Base-by-base conservation (phyloP, 2,113 vertebrate genomes). In the Rhinoderma darwinii region DNA sequence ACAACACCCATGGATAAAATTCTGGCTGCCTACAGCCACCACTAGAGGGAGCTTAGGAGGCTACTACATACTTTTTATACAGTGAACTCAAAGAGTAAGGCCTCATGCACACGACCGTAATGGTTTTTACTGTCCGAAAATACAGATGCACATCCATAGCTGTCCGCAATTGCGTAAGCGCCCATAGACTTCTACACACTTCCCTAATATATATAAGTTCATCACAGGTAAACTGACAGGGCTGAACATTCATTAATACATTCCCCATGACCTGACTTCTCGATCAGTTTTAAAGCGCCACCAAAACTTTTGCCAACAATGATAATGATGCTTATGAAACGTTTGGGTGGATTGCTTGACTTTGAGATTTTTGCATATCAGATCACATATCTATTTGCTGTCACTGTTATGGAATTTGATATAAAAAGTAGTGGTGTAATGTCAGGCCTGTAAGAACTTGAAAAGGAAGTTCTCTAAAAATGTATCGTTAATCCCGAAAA, bases 381-480 rank as follows among this genome's bases (percentile, higher is more conserved):
- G 8, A 59, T 59, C 35, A 27, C 44, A 20, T 50, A 77, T 51
- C 73, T 32, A 54, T 56, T 81, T 43, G 54, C 56, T 43, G 78
- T 78, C 47, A 78, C 75, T 0, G 47, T 18, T 84, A 39, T 84
- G 70, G 83, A 84, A 84, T 74, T 75, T 59, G 73, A 72, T 37
- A 83, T 15, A 83, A 82, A 83, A 54, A 84, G 82, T 54, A 25
- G 37, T 35, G 63, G 81, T 84, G 82, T 59, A 56, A 84, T 59
- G 25, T 37, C 70, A 41, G 44, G 83, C 83, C 70, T 84, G 83
- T 75, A 75, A 15, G n/a, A 35, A 59, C 83, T 20, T 43, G 83
- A 84, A 84, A 41, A 84, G 68, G 68, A 84, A 84, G 68, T 74
- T 74, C 35, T 84, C 35, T n/a, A 22, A 43, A 84, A 84, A 74